Evolutionary conservation across 2,113 vertebrate species (phyloP).

Genomic region (Paedocypris sp.): DNA sequence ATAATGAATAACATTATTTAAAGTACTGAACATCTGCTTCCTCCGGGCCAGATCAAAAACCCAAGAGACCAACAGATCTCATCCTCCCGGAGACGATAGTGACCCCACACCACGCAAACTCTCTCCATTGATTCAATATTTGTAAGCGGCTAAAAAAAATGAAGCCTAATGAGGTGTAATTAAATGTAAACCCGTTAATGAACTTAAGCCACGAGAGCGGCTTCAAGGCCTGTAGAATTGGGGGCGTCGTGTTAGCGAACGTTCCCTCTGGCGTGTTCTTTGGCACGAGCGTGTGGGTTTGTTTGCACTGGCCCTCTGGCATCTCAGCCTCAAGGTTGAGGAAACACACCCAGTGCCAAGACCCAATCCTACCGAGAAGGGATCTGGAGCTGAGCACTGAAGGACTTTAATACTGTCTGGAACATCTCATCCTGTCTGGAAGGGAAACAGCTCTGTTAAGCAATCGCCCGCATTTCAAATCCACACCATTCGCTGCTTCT

Average conservation of each 20-base stretch:
- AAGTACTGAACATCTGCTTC: background rate
- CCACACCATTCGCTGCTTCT: no score
- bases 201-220: constrained; percentile 42
- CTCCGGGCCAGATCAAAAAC: no score
- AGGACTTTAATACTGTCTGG: background rate
- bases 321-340: constrained; percentile 20
- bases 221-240: constrained; percentile 27
- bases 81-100: no score
- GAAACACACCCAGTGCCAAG: constrained; percentile 32
- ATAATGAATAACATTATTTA: no score
- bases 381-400: background rate
- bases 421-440: background rate
- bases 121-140: constrained; percentile 49
- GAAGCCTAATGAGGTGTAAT: constrained; percentile 54
- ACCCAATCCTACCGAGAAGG: background rate
- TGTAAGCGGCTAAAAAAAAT: constrained; percentile 46
- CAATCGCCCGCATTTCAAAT: no score
- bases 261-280: constrained; percentile 10
- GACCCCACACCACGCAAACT: background rate
- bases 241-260: constrained; percentile 14
- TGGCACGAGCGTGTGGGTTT: constrained; percentile 25
- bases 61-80: no score
- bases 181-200: constrained; percentile 58
- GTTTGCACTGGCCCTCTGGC: constrained; percentile 20
- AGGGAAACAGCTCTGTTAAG: background rate